A percentile compares a stretch with the other conserved stretches of the same genome.
phyloP scores from a whole-genome alignment of 1,140 invertebrate genomes.

The Antheraea mylitta region DNA sequence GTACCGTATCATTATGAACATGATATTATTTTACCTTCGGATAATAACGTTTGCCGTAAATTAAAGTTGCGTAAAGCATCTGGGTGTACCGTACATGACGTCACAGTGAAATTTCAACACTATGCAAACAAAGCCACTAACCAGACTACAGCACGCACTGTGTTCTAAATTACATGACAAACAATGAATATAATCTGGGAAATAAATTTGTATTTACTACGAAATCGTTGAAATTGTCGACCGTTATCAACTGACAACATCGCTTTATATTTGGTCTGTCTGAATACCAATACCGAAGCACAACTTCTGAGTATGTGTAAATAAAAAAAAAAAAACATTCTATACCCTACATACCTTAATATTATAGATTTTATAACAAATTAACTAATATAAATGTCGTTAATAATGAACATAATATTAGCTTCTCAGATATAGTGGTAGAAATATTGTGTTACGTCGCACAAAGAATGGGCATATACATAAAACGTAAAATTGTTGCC shows the following conservation, averaged over 20 bases:
- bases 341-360: too few relatives aligned
- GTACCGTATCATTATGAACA: not conserved
- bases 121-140: slow-evolving; percentile 58
- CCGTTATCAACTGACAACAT: not conserved
- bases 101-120: slow-evolving; percentile 61
- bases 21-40: not conserved
- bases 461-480: too few relatives aligned
- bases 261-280: not conserved
- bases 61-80: slow-evolving; percentile 45
- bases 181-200: slow-evolving; percentile 48
- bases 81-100: slow-evolving; percentile 45
- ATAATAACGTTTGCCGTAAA: slow-evolving; percentile 19
- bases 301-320: not conserved
- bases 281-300: not conserved
- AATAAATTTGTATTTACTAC: slow-evolving; percentile 15
- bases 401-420: too few relatives aligned
- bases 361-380: too few relatives aligned
- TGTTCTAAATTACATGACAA: slow-evolving; percentile 64
- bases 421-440: too few relatives aligned
- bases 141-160: slow-evolving; percentile 40
- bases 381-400: too few relatives aligned
- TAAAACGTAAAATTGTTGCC: too few relatives aligned
- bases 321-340: not conserved
- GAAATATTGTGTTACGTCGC: too few relatives aligned
- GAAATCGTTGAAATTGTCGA: not conserved